These are phyloP conservation scores for Maccullochella peelii DNA, from an alignment of 2,113 vertebrate species.

Conservation along the genomic window DNA sequence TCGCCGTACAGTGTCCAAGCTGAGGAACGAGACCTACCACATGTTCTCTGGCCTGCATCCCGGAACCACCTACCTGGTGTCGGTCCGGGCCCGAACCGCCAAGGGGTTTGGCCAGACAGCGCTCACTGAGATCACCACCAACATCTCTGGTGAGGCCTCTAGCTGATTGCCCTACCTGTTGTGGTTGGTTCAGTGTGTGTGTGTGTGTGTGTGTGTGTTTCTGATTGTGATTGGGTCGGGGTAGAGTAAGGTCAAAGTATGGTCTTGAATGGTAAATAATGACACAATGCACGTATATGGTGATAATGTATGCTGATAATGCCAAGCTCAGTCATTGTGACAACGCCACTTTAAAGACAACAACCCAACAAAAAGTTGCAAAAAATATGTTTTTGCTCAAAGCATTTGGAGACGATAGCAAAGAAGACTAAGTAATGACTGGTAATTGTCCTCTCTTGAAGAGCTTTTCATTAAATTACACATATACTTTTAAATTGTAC, in stretches of 20 bases:
- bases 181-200: neutral
- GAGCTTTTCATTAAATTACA: conserved; percentile 34
- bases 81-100: conserved; percentile 90
- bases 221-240: neutral
- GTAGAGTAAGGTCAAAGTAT: neutral
- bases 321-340: neutral
- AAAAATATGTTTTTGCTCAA: neutral
- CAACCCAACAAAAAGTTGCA: neutral
- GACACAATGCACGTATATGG: neutral
- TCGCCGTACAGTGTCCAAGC: conserved; percentile 92
- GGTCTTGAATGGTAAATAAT: neutral
- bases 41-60: conserved; percentile 96
- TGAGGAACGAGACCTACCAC: conserved; percentile 96
- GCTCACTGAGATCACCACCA: conserved; percentile 96
- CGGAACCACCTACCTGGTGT: conserved; percentile 96
- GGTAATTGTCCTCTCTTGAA: conserved; percentile 25
- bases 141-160: conserved; percentile 89
- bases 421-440: conserved; percentile 9
- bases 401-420: neutral
- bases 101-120: conserved; percentile 96
- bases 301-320: conserved; percentile 1
- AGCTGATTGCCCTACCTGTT: neutral
- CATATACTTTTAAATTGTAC: conserved; percentile 39
- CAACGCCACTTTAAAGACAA: neutral
- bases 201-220: neutral